Evolutionary conservation across 2,797 vertebrate species (phyloP), one percentile per base, ranked within the genome.

Genomic region (Melanotaenia trifasciata): DNA sequence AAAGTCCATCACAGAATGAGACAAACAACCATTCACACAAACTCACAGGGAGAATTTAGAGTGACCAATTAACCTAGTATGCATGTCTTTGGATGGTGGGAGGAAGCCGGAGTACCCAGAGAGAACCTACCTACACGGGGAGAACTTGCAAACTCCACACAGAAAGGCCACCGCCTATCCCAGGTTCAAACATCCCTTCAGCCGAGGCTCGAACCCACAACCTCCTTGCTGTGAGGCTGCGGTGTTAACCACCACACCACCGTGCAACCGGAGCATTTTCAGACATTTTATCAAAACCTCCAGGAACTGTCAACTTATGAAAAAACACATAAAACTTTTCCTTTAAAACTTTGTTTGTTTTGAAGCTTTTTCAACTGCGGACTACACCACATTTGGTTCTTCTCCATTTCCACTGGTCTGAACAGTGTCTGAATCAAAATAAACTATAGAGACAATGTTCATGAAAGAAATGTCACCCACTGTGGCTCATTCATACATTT

Each of bases 361-460:
- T 36, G 14, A 33, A 14, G 47, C 68, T 11, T 50, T 74, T 65
- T 13, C 53, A 54, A 24, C 26, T 28, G 24, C 53, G 28, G 24
- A 28, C 2, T 11, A 28, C 26, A 28, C 12, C 24, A 54, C 53
- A 47, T 24, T 50, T 47, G n/a, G 22, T 35, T 35, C 56, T 35
- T 10, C 12, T 50, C 32, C 40, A 45, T 58, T 59, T 35, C 43
- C 2, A 58, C 12, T 32, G 18, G 54, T 7, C 30, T 24, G 54
- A 71, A 16, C 56, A 40, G 57, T 54, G 26, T 38, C 60, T 56
- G 30, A 28, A 58, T 62, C 12, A 47, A 36, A 72, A 60, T 53
- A 28, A 79, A 73, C 65, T 62, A 38, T 58, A 63, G 36, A 51
- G 33, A 20, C 70, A 33, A 28, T 50, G 28, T 73, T 76, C 36